A percentile compares a stretch with the other conserved stretches of the same genome.
Conservation (phyloP, 92 coral and sea anemone genomes). For the Siderastrea radians region DNA sequence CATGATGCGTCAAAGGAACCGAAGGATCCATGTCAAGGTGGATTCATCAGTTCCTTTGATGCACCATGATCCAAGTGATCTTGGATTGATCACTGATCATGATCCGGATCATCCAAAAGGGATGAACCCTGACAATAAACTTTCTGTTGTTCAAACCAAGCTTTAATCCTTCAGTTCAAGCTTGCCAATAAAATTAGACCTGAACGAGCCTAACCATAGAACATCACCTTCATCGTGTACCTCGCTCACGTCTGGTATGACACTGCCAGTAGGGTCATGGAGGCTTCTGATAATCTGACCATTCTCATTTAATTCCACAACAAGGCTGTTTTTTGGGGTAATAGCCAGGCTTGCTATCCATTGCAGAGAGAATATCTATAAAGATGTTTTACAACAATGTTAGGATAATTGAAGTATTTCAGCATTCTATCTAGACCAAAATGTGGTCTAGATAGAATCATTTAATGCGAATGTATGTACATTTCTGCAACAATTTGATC, state of each 20-base stretch:
- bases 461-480: too few species aligned
- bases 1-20: too few species aligned
- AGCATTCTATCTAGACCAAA: too few species aligned
- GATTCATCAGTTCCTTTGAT: too few species aligned
- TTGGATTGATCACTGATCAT: too few species aligned
- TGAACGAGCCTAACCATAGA: slow-evolving; percentile 76
- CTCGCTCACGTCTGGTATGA: slow-evolving; percentile 73
- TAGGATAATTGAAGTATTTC: too few species aligned
- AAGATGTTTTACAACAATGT: neutral
- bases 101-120: too few species aligned
- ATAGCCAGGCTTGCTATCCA: slow-evolving; percentile 31
- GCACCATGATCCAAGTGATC: too few species aligned
- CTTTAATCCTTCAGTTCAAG: slow-evolving; percentile 60
- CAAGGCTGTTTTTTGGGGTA: slow-evolving; percentile 61
- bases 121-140: too few species aligned
- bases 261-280: slow-evolving; percentile 80
- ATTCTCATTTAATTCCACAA: slow-evolving; percentile 79
- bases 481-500: too few species aligned
- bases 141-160: neutral
- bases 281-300: slow-evolving; percentile 76
- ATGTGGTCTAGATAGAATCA: too few species aligned
- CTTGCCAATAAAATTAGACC: slow-evolving; percentile 61
- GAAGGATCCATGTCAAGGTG: too few species aligned
- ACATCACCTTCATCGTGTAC: slow-evolving; percentile 84
- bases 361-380: slow-evolving; percentile 59